Base-by-base conservation (phyloP, 2,797 vertebrate genomes). In the Lithobates pipiens region DNA sequence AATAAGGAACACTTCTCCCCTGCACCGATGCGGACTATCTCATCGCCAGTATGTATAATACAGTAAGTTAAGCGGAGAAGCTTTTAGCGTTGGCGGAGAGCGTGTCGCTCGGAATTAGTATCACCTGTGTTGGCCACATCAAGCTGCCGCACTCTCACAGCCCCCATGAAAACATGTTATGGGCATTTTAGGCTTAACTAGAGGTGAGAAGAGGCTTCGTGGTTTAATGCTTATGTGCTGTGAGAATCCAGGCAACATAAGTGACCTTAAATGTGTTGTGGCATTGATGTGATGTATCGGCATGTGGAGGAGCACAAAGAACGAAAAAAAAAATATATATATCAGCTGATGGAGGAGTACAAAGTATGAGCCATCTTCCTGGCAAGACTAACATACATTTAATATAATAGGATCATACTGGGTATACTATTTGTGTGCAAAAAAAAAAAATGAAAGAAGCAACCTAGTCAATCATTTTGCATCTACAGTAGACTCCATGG, bases 161-260 rank as follows among this genome's bases (percentile, higher is more conserved):
- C 76, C 29, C 29, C 29, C 63, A 80, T 76, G 76, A 84, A 83
- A 84, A 87, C 86, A 67, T 80, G 81, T 84, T 74, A 76, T 68
- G 81, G 57, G 70, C 77, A 87, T 87, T 80, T 87, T 67, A 78
- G 70, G 76, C 81, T 83, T 44, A 75, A 70, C 32, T 29, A 36
- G 86, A 87, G 86, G 86, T 87, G 86, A 87, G 81, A 87, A 87
- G 76, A 87, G 86, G 76, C 86, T 84, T 57, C 36, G 27, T 69
- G n/a, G 63, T 79, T 84, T 84, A 87, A 80, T 75, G 85, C 44
- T 13, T 46, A 46, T 46, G 50, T 54, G 50, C 50, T 61, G 73
- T 77, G 85, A 81, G 84, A 86, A 36, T 21, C 76, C 16, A 34
- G 65, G 76, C 85, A 74, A 76, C 76, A 75, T 34, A 10, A 44